Conservation (phyloP, 2,113 vertebrate species). For the Centrocercus urophasianus region DNA sequence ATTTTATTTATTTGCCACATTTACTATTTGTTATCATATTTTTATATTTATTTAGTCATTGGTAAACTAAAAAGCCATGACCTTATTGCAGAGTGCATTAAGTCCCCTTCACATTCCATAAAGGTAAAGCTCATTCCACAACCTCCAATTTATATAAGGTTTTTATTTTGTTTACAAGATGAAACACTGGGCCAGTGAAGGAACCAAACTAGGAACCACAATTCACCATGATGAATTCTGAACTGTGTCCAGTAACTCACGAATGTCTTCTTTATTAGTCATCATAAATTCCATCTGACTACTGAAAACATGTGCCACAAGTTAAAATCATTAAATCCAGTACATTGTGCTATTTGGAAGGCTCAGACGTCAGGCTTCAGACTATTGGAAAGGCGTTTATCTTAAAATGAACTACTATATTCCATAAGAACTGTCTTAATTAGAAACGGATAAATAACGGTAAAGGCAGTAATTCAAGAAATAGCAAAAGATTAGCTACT, state of each 20-base stretch:
- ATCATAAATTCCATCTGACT: not conserved
- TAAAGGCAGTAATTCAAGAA: not conserved
- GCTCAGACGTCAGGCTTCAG: not conserved
- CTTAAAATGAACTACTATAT: not conserved
- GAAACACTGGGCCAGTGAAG: not conserved
- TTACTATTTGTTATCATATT: too few species aligned
- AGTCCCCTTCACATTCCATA: not conserved
- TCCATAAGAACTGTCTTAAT: not conserved
- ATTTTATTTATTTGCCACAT: too few species aligned
- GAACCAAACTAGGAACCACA: not conserved
- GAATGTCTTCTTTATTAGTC: not conserved
- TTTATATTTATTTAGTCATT: not conserved
- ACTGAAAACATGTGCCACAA: not conserved
- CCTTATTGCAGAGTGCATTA: not conserved
- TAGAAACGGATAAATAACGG: not conserved
- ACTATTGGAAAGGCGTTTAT: not conserved
- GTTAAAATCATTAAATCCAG: not conserved
- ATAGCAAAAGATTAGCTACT: not conserved
- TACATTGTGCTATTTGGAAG: not conserved
- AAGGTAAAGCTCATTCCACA: not conserved
- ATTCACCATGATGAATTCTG: not conserved
- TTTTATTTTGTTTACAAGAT: not conserved
- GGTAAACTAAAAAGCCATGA: not conserved
- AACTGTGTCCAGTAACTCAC: not conserved
- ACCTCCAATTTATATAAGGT: not conserved